Percentiles rank a stretch among this genome's conserved stretches.
phyloP scores from a whole-genome alignment of 2,888 invertebrate genomes.

The Ennomos erosarius region DNA sequence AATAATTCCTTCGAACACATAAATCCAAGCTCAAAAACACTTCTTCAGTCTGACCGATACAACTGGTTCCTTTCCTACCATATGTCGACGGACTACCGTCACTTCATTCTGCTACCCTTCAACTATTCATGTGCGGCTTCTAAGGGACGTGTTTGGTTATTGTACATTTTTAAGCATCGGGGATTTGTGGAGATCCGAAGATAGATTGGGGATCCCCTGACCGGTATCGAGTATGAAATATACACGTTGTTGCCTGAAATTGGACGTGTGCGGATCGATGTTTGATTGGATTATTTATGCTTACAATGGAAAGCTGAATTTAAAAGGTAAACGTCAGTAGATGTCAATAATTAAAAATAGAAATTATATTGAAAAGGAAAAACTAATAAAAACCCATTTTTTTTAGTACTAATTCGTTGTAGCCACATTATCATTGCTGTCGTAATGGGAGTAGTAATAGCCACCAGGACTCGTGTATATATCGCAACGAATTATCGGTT shows the following conservation, averaged over 20 bases:
- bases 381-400: too few species aligned
- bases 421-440: too few species aligned
- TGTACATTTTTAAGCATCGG: slow-evolving; percentile 35
- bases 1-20: too few species aligned
- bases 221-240: slow-evolving; percentile 16
- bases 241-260: slow-evolving; percentile 8
- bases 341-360: too few species aligned
- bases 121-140: slow-evolving; percentile 44
- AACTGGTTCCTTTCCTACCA: not conserved
- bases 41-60: slow-evolving; percentile 18
- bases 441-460: too few species aligned
- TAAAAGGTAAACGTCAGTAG: too few species aligned
- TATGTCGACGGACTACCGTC: slow-evolving; percentile 33
- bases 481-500: too few species aligned
- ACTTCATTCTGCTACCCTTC: slow-evolving; percentile 39
- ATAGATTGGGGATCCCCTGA: slow-evolving; percentile 19
- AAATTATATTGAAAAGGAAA: too few species aligned
- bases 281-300: slow-evolving; percentile 1
- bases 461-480: too few species aligned
- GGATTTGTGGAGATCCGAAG: slow-evolving; percentile 23
- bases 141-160: slow-evolving; percentile 36
- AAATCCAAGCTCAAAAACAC: too few species aligned
- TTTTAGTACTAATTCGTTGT: too few species aligned
- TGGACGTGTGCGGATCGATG: slow-evolving; percentile 2
- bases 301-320: not conserved